Evolutionary conservation across 1,140 invertebrate genomes (phyloP).

Genomic region (Calliphora vicina): DNA sequence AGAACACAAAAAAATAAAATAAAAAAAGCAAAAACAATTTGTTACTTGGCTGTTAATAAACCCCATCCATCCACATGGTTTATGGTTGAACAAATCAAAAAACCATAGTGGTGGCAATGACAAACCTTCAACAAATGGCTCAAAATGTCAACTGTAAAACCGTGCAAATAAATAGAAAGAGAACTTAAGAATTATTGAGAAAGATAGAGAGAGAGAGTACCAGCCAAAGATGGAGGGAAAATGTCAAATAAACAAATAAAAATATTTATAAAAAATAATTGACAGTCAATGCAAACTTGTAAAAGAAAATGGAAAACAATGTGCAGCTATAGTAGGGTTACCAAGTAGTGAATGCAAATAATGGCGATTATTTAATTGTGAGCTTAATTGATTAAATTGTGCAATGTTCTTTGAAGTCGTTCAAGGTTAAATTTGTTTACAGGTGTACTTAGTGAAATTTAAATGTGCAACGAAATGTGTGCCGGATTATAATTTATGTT

Average conservation of each 20-base stretch:
- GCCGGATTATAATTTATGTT: too few species aligned
- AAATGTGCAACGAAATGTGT: too few species aligned
- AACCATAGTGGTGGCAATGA: background rate
- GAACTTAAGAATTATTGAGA: background rate
- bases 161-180: background rate
- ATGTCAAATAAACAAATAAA: background rate
- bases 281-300: background rate
- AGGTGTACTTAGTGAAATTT: background rate
- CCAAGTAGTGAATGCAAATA: background rate
- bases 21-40: background rate
- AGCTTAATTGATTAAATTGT: too few species aligned
- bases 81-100: background rate
- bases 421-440: background rate
- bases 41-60: background rate
- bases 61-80: background rate
- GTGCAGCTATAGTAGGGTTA: background rate
- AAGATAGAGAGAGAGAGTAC: background rate
- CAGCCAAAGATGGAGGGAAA: background rate
- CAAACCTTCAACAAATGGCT: constrained; percentile 7
- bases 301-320: background rate
- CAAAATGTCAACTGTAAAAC: background rate
- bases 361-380: background rate
- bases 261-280: background rate
- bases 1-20: background rate
- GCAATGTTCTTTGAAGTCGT: too few species aligned